Base-by-base conservation (phyloP, 53 echinoderm and acorn worm genomes). In the Echinarachnius parma region DNA sequence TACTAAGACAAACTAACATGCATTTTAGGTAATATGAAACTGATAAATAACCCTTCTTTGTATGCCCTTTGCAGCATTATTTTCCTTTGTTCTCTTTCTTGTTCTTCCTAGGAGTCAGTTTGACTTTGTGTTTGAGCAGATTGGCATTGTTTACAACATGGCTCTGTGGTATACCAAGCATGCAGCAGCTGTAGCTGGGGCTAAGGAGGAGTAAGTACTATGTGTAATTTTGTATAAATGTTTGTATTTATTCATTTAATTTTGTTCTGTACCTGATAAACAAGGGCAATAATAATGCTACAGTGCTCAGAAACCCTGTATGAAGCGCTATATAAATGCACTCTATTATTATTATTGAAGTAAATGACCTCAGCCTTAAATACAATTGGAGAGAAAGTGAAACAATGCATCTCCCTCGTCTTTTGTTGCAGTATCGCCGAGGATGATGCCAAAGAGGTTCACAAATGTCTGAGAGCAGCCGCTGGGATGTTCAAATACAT, bases 121-220 rank as follows among this genome's bases (percentile, higher is more conserved):
- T 63, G 98, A 96, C 85, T 76, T 96, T 53, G 61, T 96, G 33
- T 96, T 87, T 80, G 98, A 96, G 52, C 69, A 87, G 32, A 90
- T 90, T 47, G 84, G 71, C 49, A 91, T 91, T 55, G 61, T 96
- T 9, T 79, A 60, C 57, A 96, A 96, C 75, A 71, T 91, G 33
- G 98, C 84, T 25, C 83, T 96, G 22, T 96, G 98, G 98, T 85
- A 88, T 25, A 86, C 85, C 25, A 96, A 96, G 54, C 98, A 96
- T 80, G 98, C 98, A 53, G 91, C 98, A 9, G 88, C 88, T 64
- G 61, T 96, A 16, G 87, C 98, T 27, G 91, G 82, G 14, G 70
- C 79, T 44, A 82, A 85, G 46, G 78, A 82, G 60, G 91, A 88
- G 98, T 96, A 82, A 96, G 98, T 93, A 8, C 26, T 23, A 26